Conservation (phyloP, 2,797 vertebrate genomes). For the Eutrigla gurnardus region DNA sequence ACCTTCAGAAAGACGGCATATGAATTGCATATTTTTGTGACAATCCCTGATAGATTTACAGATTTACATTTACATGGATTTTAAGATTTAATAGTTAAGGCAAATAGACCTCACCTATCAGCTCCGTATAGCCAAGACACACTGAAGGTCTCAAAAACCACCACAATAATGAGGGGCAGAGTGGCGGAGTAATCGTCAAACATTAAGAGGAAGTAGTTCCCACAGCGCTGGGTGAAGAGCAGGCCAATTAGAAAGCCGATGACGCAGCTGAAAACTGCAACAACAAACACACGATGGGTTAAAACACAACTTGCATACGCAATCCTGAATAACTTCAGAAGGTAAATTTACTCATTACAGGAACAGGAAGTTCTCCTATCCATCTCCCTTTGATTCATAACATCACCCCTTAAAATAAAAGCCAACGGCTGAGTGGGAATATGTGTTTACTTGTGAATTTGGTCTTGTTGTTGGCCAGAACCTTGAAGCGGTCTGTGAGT, state of each 20-base stretch:
- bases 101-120: slow-evolving; percentile 80
- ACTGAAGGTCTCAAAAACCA: slow-evolving; percentile 86
- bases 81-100: not conserved
- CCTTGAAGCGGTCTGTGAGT: slow-evolving; percentile 85
- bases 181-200: slow-evolving; percentile 88
- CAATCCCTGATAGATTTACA: too few relatives aligned
- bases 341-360: not conserved
- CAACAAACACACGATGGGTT: accelerated
- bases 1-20: slow-evolving; percentile 74
- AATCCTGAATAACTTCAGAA: not conserved
- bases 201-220: slow-evolving; percentile 88
- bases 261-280: slow-evolving; percentile 80
- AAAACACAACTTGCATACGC: not conserved
- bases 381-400: not conserved
- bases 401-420: not conserved
- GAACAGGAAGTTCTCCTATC: too few relatives aligned
- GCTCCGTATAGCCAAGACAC: slow-evolving; percentile 89
- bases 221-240: slow-evolving; percentile 86
- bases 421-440: too few relatives aligned
- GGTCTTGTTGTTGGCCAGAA: slow-evolving; percentile 81
- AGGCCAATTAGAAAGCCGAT: slow-evolving; percentile 86
- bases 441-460: slow-evolving; percentile 78
- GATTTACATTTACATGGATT: not conserved
- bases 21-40: not conserved
- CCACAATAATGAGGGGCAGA: slow-evolving; percentile 86